These are phyloP conservation scores for Silurus meridionalis DNA, from an alignment of 2,113 vertebrate genomes.

Conservation along the genomic window DNA sequence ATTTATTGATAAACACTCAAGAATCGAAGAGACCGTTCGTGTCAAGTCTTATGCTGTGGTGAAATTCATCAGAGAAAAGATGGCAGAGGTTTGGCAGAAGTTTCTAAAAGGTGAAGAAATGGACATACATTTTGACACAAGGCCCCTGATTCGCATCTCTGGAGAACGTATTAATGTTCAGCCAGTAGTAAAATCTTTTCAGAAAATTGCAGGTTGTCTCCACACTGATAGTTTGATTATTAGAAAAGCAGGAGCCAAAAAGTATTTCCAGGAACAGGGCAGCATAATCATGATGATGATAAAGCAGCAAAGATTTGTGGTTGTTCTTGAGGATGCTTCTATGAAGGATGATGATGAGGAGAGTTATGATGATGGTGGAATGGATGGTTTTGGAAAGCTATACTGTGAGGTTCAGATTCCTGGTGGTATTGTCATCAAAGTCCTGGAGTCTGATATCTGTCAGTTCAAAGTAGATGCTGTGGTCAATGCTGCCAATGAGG, in stretches of 20 bases:
- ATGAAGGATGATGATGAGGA: slow-evolving; percentile 43
- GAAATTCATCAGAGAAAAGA: slow-evolving; percentile 72
- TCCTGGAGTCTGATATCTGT: slow-evolving; percentile 72
- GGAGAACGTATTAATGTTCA: slow-evolving; percentile 71
- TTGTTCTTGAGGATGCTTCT: slow-evolving; percentile 67
- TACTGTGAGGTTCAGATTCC: slow-evolving; percentile 57
- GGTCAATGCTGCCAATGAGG: slow-evolving; percentile 84
- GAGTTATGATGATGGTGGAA: slow-evolving; percentile 32
- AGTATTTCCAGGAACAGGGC: slow-evolving; percentile 70
- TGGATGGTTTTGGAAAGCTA: background rate
- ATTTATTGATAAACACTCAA: slow-evolving; percentile 70
- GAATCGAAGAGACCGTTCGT: slow-evolving; percentile 60
- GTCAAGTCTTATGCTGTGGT: slow-evolving; percentile 58
- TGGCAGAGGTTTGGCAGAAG: slow-evolving; percentile 44
- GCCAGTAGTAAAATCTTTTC: slow-evolving; percentile 53
- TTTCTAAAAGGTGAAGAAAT: slow-evolving; percentile 60
- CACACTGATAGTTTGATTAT: slow-evolving; percentile 61
- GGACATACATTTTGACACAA: slow-evolving; percentile 57
- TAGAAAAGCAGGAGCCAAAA: slow-evolving; percentile 78
- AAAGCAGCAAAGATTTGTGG: slow-evolving; percentile 64
- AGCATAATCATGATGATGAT: slow-evolving; percentile 56
- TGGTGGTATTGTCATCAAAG: slow-evolving; percentile 68
- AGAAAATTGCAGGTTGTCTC: slow-evolving; percentile 57
- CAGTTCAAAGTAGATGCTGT: slow-evolving; percentile 72
- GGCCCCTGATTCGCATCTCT: slow-evolving; percentile 65